Base-by-base conservation (phyloP, 2,113 vertebrate species). In the Nothobranchius kuhntae region DNA sequence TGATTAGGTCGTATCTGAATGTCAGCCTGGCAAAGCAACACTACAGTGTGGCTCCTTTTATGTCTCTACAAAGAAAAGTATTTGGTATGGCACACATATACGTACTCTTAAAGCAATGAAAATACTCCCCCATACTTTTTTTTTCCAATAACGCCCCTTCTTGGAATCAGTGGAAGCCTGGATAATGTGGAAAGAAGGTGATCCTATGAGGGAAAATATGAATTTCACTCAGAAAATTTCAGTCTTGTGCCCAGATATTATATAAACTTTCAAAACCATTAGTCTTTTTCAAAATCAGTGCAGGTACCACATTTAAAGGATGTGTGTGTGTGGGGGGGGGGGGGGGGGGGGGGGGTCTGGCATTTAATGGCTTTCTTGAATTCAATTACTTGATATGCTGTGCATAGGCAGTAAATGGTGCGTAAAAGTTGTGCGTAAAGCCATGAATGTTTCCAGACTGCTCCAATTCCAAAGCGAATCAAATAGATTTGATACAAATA, bases 181-280 rank as follows among this genome's bases (percentile, higher is more conserved):
- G 80, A 85, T 85, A 87, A 90, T 87, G 82, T 91, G 91, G 92
- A 91, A 89, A 91, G 86, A 91, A 58, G 86, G 89, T 86, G 75
- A 78, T 71, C 56, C 80, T 83, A 77, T 66, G 64, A 61, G 81
- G 66, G 71, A 84, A 61, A 78, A 68, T 73, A 75, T 75, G 74
- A 81, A 78, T 86, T 81, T 75, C 76, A 63, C 59, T 62, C 47
- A 71, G 46, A 80, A 42, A 68, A 74, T 73, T 73, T 65, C 68
- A 73, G 13, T 61, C 9, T 42, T 9, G 36, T 59, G 64, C 56
- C 57, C 21, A 73, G 13, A 35, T 55, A 53, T 70, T 69, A 64
- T 68, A 51, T 61, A 58, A 63, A 71, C 11, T 47, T 21, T 12
- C 24, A 36, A 15, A 64, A 56, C 8, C 1, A 72, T 48, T 21